Evolutionary conservation across 2,797 vertebrate genomes (phyloP).

Genomic region (Heterohyrax brucei): DNA sequence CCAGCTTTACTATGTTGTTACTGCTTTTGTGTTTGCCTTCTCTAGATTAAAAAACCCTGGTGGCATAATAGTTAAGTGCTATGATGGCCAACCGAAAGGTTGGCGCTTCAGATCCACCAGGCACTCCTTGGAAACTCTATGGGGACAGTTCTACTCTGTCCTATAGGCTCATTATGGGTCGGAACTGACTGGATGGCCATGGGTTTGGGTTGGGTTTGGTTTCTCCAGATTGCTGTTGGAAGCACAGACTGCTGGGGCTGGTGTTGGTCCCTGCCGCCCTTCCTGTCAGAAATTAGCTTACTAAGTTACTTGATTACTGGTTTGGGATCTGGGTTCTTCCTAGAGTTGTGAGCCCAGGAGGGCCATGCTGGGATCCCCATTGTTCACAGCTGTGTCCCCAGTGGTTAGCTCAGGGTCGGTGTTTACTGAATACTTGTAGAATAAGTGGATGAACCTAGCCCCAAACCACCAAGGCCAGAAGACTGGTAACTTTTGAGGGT

Average conservation of each 20-base stretch:
- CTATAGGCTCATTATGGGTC: too few species aligned
- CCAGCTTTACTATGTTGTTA: not conserved
- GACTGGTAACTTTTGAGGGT: not conserved
- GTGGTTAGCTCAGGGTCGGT: not conserved
- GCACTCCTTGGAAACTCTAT: too few species aligned
- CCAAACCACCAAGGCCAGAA: not conserved
- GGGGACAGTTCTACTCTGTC: too few species aligned
- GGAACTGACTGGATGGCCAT: too few species aligned
- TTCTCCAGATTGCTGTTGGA: not conserved
- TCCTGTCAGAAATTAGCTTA: not conserved
- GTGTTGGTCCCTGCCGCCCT: fast-evolving
- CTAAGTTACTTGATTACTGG: fast-evolving
- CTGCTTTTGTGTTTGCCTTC: not conserved
- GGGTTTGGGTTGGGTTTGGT: not conserved
- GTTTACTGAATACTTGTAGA: not conserved
- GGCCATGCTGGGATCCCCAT: not conserved
- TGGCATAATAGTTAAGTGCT: too few species aligned
- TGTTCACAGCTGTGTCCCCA: not conserved
- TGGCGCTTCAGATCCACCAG: too few species aligned
- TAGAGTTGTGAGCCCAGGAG: fast-evolving
- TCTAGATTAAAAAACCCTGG: not conserved
- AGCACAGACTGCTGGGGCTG: not conserved
- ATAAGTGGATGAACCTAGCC: not conserved
- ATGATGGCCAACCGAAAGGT: too few species aligned
- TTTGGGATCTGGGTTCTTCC: not conserved